Evolutionary conservation across 2,888 invertebrate species (phyloP).

Genomic region (Hirtodrosophila confusa): DNA sequence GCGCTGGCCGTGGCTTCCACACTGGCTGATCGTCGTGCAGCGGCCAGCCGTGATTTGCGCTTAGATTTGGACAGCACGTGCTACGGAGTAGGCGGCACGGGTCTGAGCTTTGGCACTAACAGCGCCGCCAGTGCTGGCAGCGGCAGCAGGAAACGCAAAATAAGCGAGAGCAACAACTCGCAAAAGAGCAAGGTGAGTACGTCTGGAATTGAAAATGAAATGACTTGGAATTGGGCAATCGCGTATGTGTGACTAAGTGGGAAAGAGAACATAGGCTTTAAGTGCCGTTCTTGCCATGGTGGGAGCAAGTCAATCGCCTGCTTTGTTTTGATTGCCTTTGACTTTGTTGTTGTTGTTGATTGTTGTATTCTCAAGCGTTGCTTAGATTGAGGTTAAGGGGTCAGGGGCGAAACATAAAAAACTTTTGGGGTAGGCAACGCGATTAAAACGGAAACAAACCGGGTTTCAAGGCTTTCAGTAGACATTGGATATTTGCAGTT

Average conservation of each 20-base stretch:
- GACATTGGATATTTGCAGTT: slow-evolving; percentile 13
- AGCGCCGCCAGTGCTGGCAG: slow-evolving; percentile 53
- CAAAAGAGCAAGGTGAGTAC: slow-evolving; percentile 83
- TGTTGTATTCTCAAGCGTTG: slow-evolving; percentile 21
- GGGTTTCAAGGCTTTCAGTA: slow-evolving; percentile 19
- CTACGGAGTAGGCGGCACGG: slow-evolving; percentile 75
- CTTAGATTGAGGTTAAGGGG: slow-evolving; percentile 59
- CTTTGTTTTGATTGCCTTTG: slow-evolving; percentile 72
- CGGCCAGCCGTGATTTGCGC: slow-evolving; percentile 81
- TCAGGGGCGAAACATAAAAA: slow-evolving; percentile 49
- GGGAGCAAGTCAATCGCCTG: slow-evolving; percentile 69
- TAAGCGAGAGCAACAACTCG: slow-evolving; percentile 83
- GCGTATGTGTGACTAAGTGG: not conserved
- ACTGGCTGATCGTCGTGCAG: slow-evolving; percentile 77
- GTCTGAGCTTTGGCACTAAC: slow-evolving; percentile 64
- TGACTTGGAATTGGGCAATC: slow-evolving; percentile 14
- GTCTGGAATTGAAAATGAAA: slow-evolving; percentile 37
- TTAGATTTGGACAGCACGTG: slow-evolving; percentile 82
- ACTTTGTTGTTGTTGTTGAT: slow-evolving; percentile 30
- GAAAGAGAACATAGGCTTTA: slow-evolving; percentile 8
- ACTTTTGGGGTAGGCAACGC: slow-evolving; percentile 30
- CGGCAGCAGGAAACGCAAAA: slow-evolving; percentile 82
- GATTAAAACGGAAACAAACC: slow-evolving; percentile 32
- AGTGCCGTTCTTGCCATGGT: slow-evolving; percentile 19
- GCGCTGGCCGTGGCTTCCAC: slow-evolving; percentile 68